Evolutionary conservation across 1,140 invertebrate genomes (phyloP), one percentile per base, ranked within the genome.

Genomic region (Drosophila arizonae): DNA sequence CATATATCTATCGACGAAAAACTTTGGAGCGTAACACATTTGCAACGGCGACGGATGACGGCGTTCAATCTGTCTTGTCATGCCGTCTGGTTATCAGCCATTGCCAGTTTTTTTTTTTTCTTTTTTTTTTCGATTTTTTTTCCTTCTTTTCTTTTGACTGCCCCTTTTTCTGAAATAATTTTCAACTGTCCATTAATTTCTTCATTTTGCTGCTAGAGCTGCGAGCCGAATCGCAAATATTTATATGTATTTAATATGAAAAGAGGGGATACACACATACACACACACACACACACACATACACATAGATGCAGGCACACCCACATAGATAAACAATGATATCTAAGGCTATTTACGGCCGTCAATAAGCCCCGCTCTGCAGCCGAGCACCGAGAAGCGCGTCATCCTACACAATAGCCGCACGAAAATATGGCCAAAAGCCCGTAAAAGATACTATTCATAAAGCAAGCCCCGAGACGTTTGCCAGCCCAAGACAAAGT

Each of bases 361-460:
- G 30, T 60, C 76, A 80, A 70, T 67, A 71, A 63, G 65, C 50
- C 33, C 57, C 41, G 15, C 46, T 13, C 21, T 39, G 13, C 21
- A 30, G 6, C 28, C 8, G 15, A 11, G 10, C 51, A 68, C 43
- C 57, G 36, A 60, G 21, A 11, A 39, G 5, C 46, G 33, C 33
- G 8, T 33, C 33, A 33, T 39, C 36, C 11, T 54, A 72, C 48
- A 58, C 70, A 66, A 67, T 45, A 28, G 58, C 48, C 36, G 4
- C 41, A 54, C 28, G 26, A 10, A 21, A 11, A 52, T 63, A 15
- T 6, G 30, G 54, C 46, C 41, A 61, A 72, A 60, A 60, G 65
- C 43, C 62, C 82, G 65, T 82, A 77, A 87, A 79, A 74, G 82
- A 88, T 88, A 87, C 82, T 87, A 87, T 87, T 87, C 82, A 88